Base-by-base conservation (phyloP, 1,140 invertebrate genomes). In the Hyphantria cunea region DNA sequence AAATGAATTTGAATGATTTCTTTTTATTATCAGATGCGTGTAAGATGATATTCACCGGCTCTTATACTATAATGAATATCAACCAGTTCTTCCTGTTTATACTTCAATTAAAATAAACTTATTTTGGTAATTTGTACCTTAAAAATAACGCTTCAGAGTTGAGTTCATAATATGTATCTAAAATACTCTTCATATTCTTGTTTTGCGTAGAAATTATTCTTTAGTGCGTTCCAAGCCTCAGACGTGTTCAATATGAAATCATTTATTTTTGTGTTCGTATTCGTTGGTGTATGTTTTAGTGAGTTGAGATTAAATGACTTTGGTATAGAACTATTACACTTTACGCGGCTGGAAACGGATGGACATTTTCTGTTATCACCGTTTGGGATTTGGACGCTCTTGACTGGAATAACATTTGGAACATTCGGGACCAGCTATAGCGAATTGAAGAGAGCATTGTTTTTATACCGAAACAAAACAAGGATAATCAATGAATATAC, bases 361-460 rank as follows among this genome's bases (percentile, higher is more conserved):
- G 80, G 84, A 7, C 84, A 90, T 63, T 76, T 86, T 6, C 84
- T 89, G 11, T 86, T 90, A 49, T 89, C 87, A 12, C 87, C 87
- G 0, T 87, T 89, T 42, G 87, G 87, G 45, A 81, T 90, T 63
- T 90, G 87, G 87, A 84, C 75, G 32, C 64, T 90, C 10, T 72
- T 90, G 75, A 84, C 83, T 1, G 84, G 78, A 9, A 70, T 89
- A 0, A 68, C 87, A 0, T 31, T 85, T 14, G 86, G 87, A n/a
- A 78, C 87, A 6, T 78, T 68, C 0, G 86, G 73, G 6, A 64
- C 72, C n/a, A 82, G 74, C 41, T 80, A 76, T 56, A 72, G 56
- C 6, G 59, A 83, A 53, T 53, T 86, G 0, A 49, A 62, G 3
- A 72, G 62, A 54, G 77, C 87, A 10, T 79, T 86, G 50, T 63